Base-by-base conservation (phyloP, 2,888 invertebrate species). In the Cynaeus angustus region DNA sequence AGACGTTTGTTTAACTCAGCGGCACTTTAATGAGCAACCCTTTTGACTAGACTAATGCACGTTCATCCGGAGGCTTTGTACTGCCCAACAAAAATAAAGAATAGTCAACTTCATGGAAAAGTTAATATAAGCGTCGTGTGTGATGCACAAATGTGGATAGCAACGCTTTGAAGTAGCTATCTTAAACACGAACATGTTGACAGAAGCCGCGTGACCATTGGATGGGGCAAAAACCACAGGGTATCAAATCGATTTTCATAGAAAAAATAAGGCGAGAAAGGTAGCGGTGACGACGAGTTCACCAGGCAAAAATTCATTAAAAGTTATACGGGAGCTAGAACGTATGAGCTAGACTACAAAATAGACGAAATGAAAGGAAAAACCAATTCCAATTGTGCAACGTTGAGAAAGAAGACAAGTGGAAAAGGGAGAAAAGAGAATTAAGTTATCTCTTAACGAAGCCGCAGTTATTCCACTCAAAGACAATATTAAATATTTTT, bases 401-500 rank as follows among this genome's bases (percentile, higher is more conserved):
- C n/a, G 45, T 13, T 53, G 73, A 70, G 68, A 71, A 67, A 43
- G 48, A 55, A 62, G 66, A 71, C 55, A 55, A 64, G 66, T 64
- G 73, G 74, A 75, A 76, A 75, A 74, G 76, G 78, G 75, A 74
- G 75, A 77, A 76, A 76, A 72, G 78, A 78, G 78, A 76, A 82
- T 82, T 80, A 80, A 82, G 77, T 81, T 81, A 81, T 78, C 77
- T 72, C 77, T 74, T 82, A 82, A 82, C 80, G 81, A 82, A 82
- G 82, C 81, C 81, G 78, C 81, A 80, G 81, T 82, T 82, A 82
- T 81, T 80, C 78, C 77, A 76, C 79, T 78, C 80, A 80, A 79
- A 80, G 79, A 80, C 81, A 80, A 82, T 82, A 82, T 82, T 81
- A 82, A 82, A 82, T 81, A 79, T 81, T 82, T 82, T 81, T 82